phyloP scores from a whole-genome alignment of 2,113 vertebrate genomes.

The Nycticorax nycticorax region DNA sequence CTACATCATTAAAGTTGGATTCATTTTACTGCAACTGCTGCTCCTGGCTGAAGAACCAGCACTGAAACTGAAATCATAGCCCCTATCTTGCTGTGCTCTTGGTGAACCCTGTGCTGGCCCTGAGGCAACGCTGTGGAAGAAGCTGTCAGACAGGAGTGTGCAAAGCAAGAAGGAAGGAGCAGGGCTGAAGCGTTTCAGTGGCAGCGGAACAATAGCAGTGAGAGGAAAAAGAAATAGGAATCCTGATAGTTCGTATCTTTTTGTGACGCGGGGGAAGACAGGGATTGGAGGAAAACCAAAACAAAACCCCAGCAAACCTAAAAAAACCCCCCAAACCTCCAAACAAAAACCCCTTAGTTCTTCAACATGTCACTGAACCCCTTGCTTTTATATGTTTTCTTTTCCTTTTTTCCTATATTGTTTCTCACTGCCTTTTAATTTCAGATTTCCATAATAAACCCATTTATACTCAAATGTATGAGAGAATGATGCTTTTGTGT shows the following conservation, averaged over 20 bases:
- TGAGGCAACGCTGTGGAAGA: background rate
- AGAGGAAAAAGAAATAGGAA: background rate
- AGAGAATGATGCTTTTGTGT: constrained; percentile 16
- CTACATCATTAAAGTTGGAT: background rate
- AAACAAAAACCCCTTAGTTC: background rate
- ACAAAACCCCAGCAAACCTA: background rate
- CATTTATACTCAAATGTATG: constrained; percentile 19
- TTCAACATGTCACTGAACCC: background rate
- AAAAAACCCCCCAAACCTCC: background rate
- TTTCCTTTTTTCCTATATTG: background rate
- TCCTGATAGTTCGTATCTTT: background rate
- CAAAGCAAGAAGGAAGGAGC: background rate
- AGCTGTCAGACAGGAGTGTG: background rate
- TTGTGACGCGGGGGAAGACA: background rate
- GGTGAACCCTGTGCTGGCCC: background rate
- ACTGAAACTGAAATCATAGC: background rate
- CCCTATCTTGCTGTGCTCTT: background rate
- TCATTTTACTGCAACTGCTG: background rate
- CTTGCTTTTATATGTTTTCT: background rate
- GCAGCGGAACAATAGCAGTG: background rate
- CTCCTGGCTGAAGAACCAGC: background rate
- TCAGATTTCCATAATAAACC: constrained; percentile 30
- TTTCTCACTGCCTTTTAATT: background rate
- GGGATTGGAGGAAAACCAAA: background rate
- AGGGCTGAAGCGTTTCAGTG: background rate